Evolutionary conservation across 2,113 vertebrate genomes (phyloP).

Genomic region (Puma concolor): DNA sequence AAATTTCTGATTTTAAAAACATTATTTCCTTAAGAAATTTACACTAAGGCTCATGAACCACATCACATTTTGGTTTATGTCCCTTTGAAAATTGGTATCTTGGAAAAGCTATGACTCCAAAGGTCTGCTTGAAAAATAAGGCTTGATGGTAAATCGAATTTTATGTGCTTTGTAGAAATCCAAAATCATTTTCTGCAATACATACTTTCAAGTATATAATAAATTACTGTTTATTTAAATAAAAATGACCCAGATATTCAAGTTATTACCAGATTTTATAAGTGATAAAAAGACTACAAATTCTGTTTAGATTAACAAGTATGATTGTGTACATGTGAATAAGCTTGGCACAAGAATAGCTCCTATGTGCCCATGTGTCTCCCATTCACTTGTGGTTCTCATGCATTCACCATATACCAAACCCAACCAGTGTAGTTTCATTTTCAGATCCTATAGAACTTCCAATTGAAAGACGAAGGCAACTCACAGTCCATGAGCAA

Average conservation of each 20-base stretch:
- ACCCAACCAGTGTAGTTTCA: not conserved
- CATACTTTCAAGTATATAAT: constrained; percentile 13
- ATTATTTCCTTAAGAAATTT: constrained; percentile 16
- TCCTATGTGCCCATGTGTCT: not conserved
- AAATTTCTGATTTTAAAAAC: constrained; percentile 12
- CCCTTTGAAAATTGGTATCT: constrained; percentile 31
- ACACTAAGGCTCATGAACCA: constrained; percentile 6
- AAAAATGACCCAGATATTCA: constrained; percentile 34
- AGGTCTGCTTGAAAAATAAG: not conserved
- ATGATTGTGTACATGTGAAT: not conserved
- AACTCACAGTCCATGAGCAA: not conserved
- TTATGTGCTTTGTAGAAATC: not conserved
- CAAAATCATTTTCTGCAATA: constrained; percentile 30
- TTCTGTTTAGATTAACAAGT: not conserved
- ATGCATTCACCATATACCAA: not conserved
- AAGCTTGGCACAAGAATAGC: not conserved
- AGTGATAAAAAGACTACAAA: not conserved
- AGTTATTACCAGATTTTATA: constrained; percentile 41
- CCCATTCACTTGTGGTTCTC: not conserved
- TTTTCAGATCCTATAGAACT: not conserved
- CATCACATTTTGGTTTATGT: constrained; percentile 52
- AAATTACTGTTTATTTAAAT: constrained; percentile 55
- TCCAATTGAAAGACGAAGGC: not conserved
- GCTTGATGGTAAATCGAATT: not conserved
- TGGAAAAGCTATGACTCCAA: not conserved